Evolutionary conservation across 1,140 invertebrate species (phyloP), one percentile per base, ranked within the genome.

Genomic region (Cydia amplana): DNA sequence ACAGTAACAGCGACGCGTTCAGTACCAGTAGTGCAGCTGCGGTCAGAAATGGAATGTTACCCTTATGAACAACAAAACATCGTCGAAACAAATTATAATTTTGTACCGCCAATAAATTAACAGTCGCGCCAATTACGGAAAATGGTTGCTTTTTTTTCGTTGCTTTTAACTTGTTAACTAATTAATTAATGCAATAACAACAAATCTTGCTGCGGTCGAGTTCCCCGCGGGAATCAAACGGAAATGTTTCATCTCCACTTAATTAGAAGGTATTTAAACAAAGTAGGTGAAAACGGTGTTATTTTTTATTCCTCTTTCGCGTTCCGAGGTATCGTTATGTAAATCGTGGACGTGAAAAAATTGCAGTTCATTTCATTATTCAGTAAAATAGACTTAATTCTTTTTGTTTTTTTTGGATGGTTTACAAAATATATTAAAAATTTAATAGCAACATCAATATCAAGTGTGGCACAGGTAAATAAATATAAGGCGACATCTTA

Each of bases 181-280:
- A 60, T 75, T 77, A 79, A 81, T 81, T 83, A 73, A 73, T 75
- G 76, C 75, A 76, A 79, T 77, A 75, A 79, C 78, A 70, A 70
- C 65, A 80, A 82, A 79, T 78, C 80, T 81, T 78, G 78, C 76
- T 74, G 76, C 74, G 82, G 72, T 78, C 75, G 81, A 81, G 76
- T 74, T 75, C 63, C 63, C 72, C 75, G 49, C 40, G 74, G 74
- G 77, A 77, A 74, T 74, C 73, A 74, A 49, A 60, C 72, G 77
- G 80, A 77, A 82, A 77, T 77, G 77, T 82, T 85, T 72, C 79
- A 78, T 77, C 78, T 18, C 78, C 75, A 81, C 76, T 84, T 86
- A 83, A 87, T 87, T 86, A 85, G 79, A 81, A 84, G 83, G 80
- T 84, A n/a, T n/a, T n/a, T n/a, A 70, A 70, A 81, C 78, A 78